These are phyloP conservation scores for Macroglossus sobrinus DNA, from an alignment of 2,113 vertebrate species.

Conservation along the genomic window DNA sequence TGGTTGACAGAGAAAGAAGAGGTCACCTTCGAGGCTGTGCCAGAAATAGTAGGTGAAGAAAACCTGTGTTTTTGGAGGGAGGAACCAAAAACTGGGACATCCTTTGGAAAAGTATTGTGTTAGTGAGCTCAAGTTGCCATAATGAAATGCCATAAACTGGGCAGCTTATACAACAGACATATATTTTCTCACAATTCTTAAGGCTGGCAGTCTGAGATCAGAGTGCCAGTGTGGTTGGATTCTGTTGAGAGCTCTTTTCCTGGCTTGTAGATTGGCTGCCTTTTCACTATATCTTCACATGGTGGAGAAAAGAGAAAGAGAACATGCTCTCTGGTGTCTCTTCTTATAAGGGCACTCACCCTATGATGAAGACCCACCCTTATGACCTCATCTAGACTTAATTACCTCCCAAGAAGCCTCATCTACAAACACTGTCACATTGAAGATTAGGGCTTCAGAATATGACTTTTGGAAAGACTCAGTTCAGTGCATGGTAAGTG, in stretches of 20 bases:
- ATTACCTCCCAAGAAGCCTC: neutral
- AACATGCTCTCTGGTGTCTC: neutral
- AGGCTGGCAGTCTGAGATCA: neutral
- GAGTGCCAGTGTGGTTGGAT: neutral
- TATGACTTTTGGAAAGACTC: neutral
- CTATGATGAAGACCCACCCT: neutral
- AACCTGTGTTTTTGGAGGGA: neutral
- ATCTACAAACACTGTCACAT: neutral
- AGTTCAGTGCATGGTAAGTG: neutral
- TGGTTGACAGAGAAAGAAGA: neutral
- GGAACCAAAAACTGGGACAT: neutral
- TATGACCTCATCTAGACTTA: neutral
- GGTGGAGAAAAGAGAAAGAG: neutral
- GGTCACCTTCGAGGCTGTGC: neutral
- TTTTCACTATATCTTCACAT: neutral
- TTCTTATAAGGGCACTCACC: neutral
- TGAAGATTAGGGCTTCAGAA: neutral
- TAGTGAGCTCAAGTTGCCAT: neutral
- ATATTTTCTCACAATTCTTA: neutral
- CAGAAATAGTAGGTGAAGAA: neutral
- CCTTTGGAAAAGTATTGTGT: neutral
- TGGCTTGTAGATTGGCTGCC: neutral
- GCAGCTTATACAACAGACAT: neutral
- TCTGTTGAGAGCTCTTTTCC: neutral
- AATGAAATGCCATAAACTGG: neutral